Conservation (phyloP, 2,113 vertebrate species). For the Columba janthina region DNA sequence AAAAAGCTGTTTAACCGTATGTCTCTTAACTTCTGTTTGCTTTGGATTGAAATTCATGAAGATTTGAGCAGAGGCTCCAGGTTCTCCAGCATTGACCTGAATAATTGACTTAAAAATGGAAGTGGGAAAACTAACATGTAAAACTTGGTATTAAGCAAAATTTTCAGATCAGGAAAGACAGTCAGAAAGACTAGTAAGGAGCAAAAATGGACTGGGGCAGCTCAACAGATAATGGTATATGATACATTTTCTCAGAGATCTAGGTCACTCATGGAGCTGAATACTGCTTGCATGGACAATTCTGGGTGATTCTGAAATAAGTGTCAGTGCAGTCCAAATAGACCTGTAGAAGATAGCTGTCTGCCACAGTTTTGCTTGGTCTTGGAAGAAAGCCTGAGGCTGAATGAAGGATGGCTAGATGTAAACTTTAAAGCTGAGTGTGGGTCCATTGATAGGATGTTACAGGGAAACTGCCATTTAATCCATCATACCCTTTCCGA, state of each 20-base stretch:
- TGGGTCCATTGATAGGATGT: neutral
- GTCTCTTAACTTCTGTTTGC: neutral
- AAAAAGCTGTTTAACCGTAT: neutral
- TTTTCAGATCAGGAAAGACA: neutral
- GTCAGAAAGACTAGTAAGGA: no score
- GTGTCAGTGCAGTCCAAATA: neutral
- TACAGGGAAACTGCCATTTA: neutral
- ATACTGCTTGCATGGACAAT: neutral
- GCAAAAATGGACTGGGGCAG: neutral
- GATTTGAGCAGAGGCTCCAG: neutral
- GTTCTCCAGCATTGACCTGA: neutral
- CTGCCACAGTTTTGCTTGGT: neutral
- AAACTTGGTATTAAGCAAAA: neutral
- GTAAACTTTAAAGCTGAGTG: neutral
- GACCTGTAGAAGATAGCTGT: neutral
- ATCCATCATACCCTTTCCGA: neutral
- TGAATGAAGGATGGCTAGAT: neutral
- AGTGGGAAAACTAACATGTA: neutral
- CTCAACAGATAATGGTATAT: neutral
- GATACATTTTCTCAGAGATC: neutral
- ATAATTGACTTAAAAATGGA: neutral
- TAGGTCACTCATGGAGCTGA: neutral
- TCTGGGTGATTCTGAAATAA: neutral
- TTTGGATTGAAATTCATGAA: neutral
- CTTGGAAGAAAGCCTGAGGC: neutral